Evolutionary conservation across 35 echinoderm and acorn worm species (phyloP), one percentile per base, ranked within the genome.

Genomic region (Nesometra sesokonis): DNA sequence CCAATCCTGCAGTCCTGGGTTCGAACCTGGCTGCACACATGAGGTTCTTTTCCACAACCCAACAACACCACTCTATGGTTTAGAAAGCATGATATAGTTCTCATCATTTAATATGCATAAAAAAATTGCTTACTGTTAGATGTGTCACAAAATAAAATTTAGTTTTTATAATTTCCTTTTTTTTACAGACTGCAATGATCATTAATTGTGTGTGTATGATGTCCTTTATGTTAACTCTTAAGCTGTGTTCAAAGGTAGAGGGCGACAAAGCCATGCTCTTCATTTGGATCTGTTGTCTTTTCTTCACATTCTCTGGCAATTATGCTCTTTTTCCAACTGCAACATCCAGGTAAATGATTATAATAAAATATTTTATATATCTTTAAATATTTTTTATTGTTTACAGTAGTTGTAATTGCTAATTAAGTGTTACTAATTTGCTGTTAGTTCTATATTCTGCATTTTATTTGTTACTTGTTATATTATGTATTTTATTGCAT

Each of bases 311-410:
- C 37, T 88, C 87, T 33, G 94, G 94, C 8, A 97, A 93, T 78
- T 97, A 93, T 88, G 91, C 88, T 13, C 88, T 97, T 19, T 97
- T 97, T 38, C 94, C 94, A 30, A 92, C 94, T 29, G 94, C 88
- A 29, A 90, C 88, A 40, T 87, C 94, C 9, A 97, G 94, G 94
- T 97, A 90, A 93, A n/a, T n/a, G n/a, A n/a, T n/a, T n/a, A n/a
- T n/a, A n/a, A n/a, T n/a, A n/a, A n/a, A n/a, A n/a, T n/a, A n/a
- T n/a, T n/a, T n/a, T n/a, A n/a, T 43, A 15, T 43, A 43, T 43
- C 38, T 43, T 43, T 7, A 43, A 43, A 15, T 4, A 15, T 43
- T 7, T 4, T 15, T 43, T 15, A 4, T 4, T 4, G 38, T 15
- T 43, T 43, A 43, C 38, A 43, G 38, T 43, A 43, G 38, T 43